phyloP scores from a whole-genome alignment of 2,113 vertebrate genomes.

The Pristiophorus japonicus region DNA sequence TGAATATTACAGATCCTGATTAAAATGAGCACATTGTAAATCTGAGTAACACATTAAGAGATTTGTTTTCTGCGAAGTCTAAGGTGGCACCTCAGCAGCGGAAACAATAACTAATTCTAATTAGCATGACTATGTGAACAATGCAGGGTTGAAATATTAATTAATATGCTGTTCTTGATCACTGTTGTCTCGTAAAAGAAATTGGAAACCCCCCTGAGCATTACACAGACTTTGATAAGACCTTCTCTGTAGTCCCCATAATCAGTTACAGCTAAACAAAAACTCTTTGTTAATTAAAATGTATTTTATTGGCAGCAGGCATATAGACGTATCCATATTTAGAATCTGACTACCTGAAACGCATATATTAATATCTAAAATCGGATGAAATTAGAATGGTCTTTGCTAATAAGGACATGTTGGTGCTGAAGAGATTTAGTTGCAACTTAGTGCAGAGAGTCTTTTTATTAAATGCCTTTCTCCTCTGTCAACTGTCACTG shows the following conservation, averaged over 20 bases:
- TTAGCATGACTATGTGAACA: background rate
- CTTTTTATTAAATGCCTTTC: conserved; percentile 60
- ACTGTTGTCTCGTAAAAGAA: conserved; percentile 29
- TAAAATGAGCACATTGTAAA: conserved; percentile 20
- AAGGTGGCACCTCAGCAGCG: background rate
- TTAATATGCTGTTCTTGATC: conserved; percentile 34
- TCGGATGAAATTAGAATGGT: background rate
- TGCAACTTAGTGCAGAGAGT: conserved; percentile 52
- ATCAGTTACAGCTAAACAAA: conserved; percentile 33
- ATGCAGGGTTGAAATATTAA: conserved; percentile 22
- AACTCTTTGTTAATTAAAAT: conserved; percentile 32
- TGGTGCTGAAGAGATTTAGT: conserved; percentile 39
- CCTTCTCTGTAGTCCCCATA: background rate
- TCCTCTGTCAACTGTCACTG: conserved; percentile 63
- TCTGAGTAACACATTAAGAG: conserved; percentile 2
- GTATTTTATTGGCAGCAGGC: conserved; percentile 16
- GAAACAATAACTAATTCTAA: conserved; percentile 33
- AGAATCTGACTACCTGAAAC: conserved; percentile 20
- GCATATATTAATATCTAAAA: background rate
- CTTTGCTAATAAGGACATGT: background rate
- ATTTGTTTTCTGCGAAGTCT: background rate
- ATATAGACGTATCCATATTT: background rate
- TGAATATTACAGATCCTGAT: conserved; percentile 11
- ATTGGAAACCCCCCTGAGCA: conserved; percentile 33
- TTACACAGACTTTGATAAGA: conserved; percentile 25